A percentile compares a stretch with the other conserved stretches of the same genome.
phyloP scores from a whole-genome alignment of 2,888 invertebrate species.

The Hetaerina titia region DNA sequence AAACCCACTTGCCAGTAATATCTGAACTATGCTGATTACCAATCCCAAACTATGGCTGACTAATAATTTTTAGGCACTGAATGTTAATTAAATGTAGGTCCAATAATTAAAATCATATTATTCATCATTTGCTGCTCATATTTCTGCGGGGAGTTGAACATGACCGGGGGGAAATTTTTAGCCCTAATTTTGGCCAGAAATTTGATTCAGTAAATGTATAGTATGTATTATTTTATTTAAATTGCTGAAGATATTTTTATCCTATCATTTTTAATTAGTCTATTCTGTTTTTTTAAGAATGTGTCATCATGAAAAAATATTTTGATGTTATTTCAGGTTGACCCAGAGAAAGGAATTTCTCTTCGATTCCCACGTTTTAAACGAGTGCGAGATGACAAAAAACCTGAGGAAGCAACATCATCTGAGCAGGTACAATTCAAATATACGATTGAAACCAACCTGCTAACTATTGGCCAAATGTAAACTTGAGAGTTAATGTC shows the following conservation, averaged over 20 bases:
- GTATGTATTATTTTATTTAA: background rate
- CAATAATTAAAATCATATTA: too few species aligned
- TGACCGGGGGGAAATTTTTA: too few species aligned
- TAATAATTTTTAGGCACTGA: too few species aligned
- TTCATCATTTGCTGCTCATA: too few species aligned
- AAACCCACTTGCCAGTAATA: too few species aligned
- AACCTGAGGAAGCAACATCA: slow-evolving; percentile 93
- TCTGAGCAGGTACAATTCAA: slow-evolving; percentile 84
- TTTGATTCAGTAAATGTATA: background rate
- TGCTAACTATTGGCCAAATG: background rate
- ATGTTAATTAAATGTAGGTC: too few species aligned
- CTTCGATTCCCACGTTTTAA: slow-evolving; percentile 96
- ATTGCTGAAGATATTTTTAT: background rate
- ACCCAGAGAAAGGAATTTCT: slow-evolving; percentile 95
- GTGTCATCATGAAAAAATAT: background rate
- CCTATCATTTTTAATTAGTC: background rate
- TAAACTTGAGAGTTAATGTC: background rate
- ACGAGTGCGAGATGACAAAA: slow-evolving; percentile 94
- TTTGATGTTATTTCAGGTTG: slow-evolving; percentile 79
- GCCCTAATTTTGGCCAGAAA: too few species aligned
- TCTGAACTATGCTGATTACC: too few species aligned
- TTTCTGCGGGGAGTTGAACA: too few species aligned
- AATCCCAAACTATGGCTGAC: too few species aligned
- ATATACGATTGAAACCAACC: background rate
- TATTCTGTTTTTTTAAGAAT: too few species aligned